A percentile compares a stretch with the other conserved stretches of the same genome.
Evolutionary conservation across 1,140 invertebrate genomes (phyloP).

Genomic region (Temnothorax longispinosus): DNA sequence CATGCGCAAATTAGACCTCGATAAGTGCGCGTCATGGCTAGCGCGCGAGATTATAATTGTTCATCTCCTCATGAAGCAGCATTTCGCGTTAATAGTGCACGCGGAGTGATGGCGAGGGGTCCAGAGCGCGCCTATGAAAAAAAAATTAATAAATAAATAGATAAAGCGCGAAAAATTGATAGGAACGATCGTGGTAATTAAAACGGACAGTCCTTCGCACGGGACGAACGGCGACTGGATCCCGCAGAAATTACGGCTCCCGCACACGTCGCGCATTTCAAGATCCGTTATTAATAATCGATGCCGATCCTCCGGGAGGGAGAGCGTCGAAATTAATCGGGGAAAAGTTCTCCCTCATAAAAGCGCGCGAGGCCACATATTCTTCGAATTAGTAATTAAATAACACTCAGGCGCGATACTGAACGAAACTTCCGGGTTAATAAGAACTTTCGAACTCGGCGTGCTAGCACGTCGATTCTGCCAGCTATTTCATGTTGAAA

Average conservation of each 20-base stretch:
- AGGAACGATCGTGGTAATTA: constrained; percentile 22
- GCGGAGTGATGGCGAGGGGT: not conserved
- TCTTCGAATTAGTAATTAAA: constrained; percentile 74
- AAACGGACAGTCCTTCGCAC: constrained; percentile 14
- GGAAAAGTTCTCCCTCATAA: constrained; percentile 53
- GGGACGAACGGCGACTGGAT: not conserved
- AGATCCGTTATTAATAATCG: constrained; percentile 54
- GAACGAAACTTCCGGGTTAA: constrained; percentile 73
- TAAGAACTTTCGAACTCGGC: constrained; percentile 66
- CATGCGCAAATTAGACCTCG: constrained; percentile 42
- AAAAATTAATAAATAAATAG: not conserved
- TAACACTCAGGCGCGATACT: constrained; percentile 70
- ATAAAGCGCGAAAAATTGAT: constrained; percentile 34
- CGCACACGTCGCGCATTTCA: constrained; percentile 6
- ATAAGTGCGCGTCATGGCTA: constrained; percentile 6
- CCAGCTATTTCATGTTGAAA: constrained; percentile 75
- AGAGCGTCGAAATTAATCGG: constrained; percentile 12
- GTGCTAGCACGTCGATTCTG: constrained; percentile 72
- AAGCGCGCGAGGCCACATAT: constrained; percentile 58
- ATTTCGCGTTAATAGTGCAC: constrained; percentile 7
- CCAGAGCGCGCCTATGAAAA: not conserved
- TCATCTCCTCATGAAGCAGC: constrained; percentile 6
- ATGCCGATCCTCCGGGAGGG: not conserved
- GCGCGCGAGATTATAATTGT: constrained; percentile 39
- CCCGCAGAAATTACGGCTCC: constrained; percentile 1